phyloP scores from a whole-genome alignment of 2,113 vertebrate genomes.

The Gnathochromis pfefferi region DNA sequence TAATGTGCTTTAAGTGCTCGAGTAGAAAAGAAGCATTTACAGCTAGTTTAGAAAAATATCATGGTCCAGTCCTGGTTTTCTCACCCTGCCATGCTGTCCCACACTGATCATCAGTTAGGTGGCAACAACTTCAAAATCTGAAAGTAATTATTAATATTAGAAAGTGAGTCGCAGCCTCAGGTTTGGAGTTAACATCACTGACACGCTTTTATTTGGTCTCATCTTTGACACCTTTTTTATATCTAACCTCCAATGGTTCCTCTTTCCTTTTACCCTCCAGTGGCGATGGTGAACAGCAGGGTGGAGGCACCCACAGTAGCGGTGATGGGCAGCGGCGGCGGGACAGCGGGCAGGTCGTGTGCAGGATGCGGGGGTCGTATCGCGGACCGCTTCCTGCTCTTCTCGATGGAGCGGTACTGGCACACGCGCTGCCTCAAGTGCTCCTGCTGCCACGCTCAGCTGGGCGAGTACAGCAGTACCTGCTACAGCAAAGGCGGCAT shows the following conservation, averaged over 20 bases:
- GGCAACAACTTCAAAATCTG: neutral
- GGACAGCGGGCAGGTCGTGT: conserved; percentile 47
- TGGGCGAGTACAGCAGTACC: conserved; percentile 77
- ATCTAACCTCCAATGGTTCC: neutral
- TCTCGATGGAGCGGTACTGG: conserved; percentile 80
- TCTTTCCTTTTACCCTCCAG: neutral
- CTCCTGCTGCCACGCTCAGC: conserved; percentile 77
- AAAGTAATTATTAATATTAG: neutral
- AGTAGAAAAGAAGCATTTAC: neutral
- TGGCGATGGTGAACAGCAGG: conserved; percentile 74
- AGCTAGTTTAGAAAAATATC: neutral
- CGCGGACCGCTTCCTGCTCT: conserved; percentile 75
- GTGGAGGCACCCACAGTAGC: conserved; percentile 63
- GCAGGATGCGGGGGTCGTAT: conserved; percentile 75
- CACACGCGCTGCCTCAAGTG: conserved; percentile 78
- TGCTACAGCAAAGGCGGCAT: conserved; percentile 80
- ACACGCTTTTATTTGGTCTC: neutral
- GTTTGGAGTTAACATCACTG: neutral
- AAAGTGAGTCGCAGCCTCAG: neutral
- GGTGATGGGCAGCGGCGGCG: conserved; percentile 54
- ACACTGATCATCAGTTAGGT: neutral
- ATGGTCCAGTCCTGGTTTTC: neutral
- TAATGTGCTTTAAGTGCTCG: neutral
- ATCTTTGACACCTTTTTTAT: neutral
- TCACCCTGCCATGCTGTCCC: neutral